Evolutionary conservation across 2,797 vertebrate species (phyloP), one percentile per base, ranked within the genome.

Genomic region (Distichodus sexfasciatus): DNA sequence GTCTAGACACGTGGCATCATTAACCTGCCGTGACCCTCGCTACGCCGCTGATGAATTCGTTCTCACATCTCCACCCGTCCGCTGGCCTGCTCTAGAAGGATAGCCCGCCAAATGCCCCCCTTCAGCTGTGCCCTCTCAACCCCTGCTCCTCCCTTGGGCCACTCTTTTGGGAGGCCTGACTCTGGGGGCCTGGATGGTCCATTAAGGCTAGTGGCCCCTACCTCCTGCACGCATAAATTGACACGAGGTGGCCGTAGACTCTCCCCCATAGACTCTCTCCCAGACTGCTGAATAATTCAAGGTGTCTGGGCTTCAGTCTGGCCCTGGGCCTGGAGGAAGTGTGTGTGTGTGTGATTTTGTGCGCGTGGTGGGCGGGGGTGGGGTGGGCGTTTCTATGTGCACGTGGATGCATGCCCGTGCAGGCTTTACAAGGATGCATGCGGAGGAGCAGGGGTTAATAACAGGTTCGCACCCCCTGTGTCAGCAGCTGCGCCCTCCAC

Each of bases 221-320:
- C 87, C 74, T 84, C 76, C 79, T 31, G 19, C 53, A 79, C 68
- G 88, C 79, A 83, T 91, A 92, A 93, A 96, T 93, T 91, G 86
- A 83, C 91, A 87, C 87, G 91, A 90, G 83, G 91, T 91, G 81
- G 79, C 81, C 81, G 61, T 83, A 88, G 91, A 89, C 60, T 59
- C 55, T 31, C 11, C 21, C 71, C 81, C 86, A 92, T 81, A 15
- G n/a, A 46, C 43, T 57, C 73, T 83, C 87, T 92, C 82, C 84
- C 85, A 93, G 94, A 84, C 93, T 93, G 67, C 90, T 95, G 94
- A 97, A 96, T 98, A 94, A 99, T 99, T 97, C 94, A 96, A 83
- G 81, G 80, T 72, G 89, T 92, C 91, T 92, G 82, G 81, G 88
- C 87, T 54, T 81, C 59, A 62, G 91, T 88, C 86, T 93, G 86